Evolutionary conservation across 2,888 invertebrate genomes (phyloP).

Genomic region (Sinodicranocentrus sp.): DNA sequence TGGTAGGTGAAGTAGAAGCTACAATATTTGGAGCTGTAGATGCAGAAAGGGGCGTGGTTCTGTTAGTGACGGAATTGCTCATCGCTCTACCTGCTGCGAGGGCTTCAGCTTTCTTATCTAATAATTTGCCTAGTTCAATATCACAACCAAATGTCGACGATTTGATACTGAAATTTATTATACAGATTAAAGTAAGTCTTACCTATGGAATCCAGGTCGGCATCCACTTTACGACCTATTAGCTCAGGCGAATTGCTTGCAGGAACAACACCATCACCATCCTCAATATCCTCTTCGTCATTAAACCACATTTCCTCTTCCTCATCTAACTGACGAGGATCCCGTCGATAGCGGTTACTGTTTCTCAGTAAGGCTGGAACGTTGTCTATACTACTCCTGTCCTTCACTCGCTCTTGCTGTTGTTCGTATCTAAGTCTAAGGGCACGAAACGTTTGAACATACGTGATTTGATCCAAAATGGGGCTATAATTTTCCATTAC

Average conservation of each 20-base stretch:
- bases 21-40: slow-evolving; percentile 66
- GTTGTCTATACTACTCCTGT: slow-evolving; percentile 82
- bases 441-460: slow-evolving; percentile 98
- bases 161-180: slow-evolving; percentile 4
- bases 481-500: slow-evolving; percentile 98
- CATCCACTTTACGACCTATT: slow-evolving; percentile 81
- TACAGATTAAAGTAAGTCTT: slow-evolving; percentile 58
- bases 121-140: slow-evolving; percentile 82
- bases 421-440: slow-evolving; percentile 94
- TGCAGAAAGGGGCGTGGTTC: slow-evolving; percentile 69
- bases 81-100: slow-evolving; percentile 68
- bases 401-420: slow-evolving; percentile 93
- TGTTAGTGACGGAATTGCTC: slow-evolving; percentile 71
- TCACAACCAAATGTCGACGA: slow-evolving; percentile 14
- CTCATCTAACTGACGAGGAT: slow-evolving; percentile 95
- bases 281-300: slow-evolving; percentile 95
- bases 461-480: slow-evolving; percentile 95
- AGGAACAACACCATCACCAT: slow-evolving; percentile 79
- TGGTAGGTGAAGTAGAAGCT: slow-evolving; percentile 68
- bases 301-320: slow-evolving; percentile 99
- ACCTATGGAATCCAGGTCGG: slow-evolving; percentile 83
- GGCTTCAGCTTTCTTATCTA: slow-evolving; percentile 83
- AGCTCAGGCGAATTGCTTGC: slow-evolving; percentile 79
- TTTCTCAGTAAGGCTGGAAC: slow-evolving; percentile 90
- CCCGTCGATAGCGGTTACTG: slow-evolving; percentile 88